phyloP scores from a whole-genome alignment of 2,888 invertebrate genomes.

The Gonocerus acuteangulatus region DNA sequence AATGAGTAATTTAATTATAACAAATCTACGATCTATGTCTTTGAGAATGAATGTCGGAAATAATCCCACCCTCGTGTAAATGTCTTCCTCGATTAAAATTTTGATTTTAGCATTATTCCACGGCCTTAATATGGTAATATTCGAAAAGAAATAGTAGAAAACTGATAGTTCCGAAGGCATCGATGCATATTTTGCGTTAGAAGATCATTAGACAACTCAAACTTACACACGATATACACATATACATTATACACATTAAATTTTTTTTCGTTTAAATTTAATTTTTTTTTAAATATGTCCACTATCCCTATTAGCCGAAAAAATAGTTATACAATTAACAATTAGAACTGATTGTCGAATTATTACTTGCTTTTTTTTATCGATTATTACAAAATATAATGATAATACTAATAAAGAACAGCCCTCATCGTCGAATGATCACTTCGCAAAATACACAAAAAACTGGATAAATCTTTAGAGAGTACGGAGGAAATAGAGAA shows the following conservation, averaged over 20 bases:
- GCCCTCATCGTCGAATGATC: slow-evolving; percentile 30
- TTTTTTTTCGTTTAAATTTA: neutral
- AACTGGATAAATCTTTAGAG: neutral
- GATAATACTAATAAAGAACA: slow-evolving; percentile 28
- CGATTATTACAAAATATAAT: slow-evolving; percentile 32
- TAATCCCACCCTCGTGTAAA: neutral
- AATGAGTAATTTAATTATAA: slow-evolving; percentile 27
- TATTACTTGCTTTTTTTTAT: slow-evolving; percentile 34
- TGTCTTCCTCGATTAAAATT: slow-evolving; percentile 4
- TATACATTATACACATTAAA: neutral
- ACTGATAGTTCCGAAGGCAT: neutral
- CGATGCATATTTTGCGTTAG: slow-evolving; percentile 21
- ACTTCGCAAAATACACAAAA: slow-evolving; percentile 28
- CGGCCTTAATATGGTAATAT: neutral
- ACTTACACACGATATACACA: neutral
- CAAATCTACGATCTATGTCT: slow-evolving; percentile 29
- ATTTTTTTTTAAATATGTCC: neutral
- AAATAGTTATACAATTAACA: slow-evolving; percentile 20
- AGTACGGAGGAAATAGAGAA: slow-evolving; percentile 6
- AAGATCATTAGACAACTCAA: slow-evolving; percentile 24
- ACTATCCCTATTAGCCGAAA: slow-evolving; percentile 17
- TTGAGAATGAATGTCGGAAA: slow-evolving; percentile 3
- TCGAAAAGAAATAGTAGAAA: neutral
- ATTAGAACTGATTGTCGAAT: slow-evolving; percentile 36
- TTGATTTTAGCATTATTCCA: neutral